phyloP scores from a whole-genome alignment of 2,113 vertebrate genomes.

The Dipodomys merriami region DNA sequence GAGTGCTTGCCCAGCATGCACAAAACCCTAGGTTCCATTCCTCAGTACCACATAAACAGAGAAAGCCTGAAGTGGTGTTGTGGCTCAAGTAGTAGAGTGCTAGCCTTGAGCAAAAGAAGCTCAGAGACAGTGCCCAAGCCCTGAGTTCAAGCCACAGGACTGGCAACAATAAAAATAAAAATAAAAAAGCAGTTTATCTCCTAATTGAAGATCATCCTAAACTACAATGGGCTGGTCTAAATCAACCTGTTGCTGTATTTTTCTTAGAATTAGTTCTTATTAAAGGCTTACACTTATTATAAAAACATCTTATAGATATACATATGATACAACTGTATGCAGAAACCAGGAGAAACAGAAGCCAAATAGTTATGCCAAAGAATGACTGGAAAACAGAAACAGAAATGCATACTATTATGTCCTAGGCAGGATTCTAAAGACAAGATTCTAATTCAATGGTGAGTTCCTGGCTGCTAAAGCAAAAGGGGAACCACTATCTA shows the following conservation, averaged over 20 bases:
- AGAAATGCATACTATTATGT: neutral
- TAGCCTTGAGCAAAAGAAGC: no score
- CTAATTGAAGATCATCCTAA: neutral
- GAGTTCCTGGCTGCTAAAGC: constrained; percentile 20
- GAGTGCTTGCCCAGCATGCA: no score
- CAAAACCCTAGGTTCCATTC: no score
- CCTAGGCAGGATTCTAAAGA: neutral
- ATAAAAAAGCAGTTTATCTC: neutral
- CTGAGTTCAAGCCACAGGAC: no score
- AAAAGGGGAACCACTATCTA: constrained; percentile 17
- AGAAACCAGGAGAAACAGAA: constrained; percentile 31
- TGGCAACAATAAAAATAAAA: no score
- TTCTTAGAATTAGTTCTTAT: constrained; percentile 22
- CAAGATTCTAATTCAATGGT: neutral
- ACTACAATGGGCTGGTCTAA: neutral
- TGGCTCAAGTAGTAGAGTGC: no score
- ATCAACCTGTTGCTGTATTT: neutral
- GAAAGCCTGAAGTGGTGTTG: no score
- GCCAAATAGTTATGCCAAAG: neutral
- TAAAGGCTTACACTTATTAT: neutral
- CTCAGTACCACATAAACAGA: no score
- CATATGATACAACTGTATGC: neutral
- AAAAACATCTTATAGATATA: constrained; percentile 9
- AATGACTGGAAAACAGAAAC: constrained; percentile 32
- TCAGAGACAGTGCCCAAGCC: no score